Conservation (phyloP, 2,888 invertebrate genomes). For the Salpingus planirostris region DNA sequence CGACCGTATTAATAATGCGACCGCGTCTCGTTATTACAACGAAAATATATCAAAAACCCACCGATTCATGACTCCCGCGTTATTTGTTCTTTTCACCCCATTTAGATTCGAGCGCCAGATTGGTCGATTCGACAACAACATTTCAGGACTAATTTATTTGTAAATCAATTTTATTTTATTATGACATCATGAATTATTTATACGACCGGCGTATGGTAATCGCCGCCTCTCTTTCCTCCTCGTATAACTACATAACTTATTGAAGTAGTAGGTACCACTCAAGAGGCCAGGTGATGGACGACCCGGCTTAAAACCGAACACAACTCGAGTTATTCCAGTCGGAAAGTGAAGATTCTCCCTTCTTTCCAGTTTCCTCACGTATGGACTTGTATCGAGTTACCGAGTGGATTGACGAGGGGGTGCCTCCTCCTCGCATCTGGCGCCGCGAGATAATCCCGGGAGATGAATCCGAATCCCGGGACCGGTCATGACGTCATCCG, state of each 20-base stretch:
- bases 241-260: no score
- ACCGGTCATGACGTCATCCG: conserved; percentile 34
- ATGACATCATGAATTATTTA: conserved; percentile 12
- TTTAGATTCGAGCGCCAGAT: conserved; percentile 13
- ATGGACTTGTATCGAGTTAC: conserved; percentile 36
- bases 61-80: no score
- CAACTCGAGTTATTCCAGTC: no score
- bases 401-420: conserved; percentile 30
- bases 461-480: conserved; percentile 17
- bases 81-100: conserved; percentile 12
- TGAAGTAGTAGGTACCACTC: no score
- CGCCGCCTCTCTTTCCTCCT: not conserved
- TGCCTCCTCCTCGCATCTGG: conserved; percentile 32
- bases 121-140: no score
- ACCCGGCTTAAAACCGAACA: no score
- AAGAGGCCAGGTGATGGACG: no score
- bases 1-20: no score
- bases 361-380: conserved; percentile 36
- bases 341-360: no score
- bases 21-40: conserved; percentile 5
- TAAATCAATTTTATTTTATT: conserved; percentile 11
- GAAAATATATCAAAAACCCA: conserved; percentile 10
- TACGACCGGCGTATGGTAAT: conserved; percentile 8
- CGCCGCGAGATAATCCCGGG: conserved; percentile 16
- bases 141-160: conserved; percentile 11